A percentile compares a stretch with the other conserved stretches of the same genome.
Conservation (phyloP, 2,888 invertebrate species). For the Scaptomyza caliginosa region DNA sequence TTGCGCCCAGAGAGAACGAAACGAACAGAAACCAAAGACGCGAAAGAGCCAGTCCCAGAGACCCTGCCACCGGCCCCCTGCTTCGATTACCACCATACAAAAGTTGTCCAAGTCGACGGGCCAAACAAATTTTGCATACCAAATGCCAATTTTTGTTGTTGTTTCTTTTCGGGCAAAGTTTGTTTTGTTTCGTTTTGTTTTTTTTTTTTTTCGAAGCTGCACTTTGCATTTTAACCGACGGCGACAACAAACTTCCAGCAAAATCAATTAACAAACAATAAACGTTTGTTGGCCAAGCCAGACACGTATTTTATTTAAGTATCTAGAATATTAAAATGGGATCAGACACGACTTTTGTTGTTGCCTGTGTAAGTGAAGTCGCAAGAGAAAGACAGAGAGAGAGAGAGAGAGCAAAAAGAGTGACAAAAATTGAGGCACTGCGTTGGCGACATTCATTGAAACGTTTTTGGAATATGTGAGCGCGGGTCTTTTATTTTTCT, state of each 20-base stretch:
- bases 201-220: constrained; percentile 48
- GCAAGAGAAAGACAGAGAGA: neutral
- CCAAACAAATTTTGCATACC: constrained; percentile 77
- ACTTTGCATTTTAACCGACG: constrained; percentile 77
- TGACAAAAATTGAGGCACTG: constrained; percentile 74
- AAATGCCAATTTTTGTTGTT: constrained; percentile 53
- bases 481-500: constrained; percentile 18
- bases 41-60: constrained; percentile 3
- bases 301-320: constrained; percentile 84
- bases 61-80: neutral
- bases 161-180: constrained; percentile 21
- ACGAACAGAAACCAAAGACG: constrained; percentile 7
- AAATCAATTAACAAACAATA: constrained; percentile 83
- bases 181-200: constrained; percentile 9
- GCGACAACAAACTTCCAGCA: constrained; percentile 57
- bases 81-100: neutral
- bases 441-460: constrained; percentile 78
- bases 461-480: constrained; percentile 75
- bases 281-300: constrained; percentile 81
- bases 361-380: constrained; percentile 7
- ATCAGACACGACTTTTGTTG: constrained; percentile 75
- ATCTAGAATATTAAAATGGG: constrained; percentile 84
- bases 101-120: constrained; percentile 49
- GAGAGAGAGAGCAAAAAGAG: constrained; percentile 1
- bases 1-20: constrained; percentile 48